phyloP scores from a whole-genome alignment of 2,113 vertebrate species.

The Noturus placidus region DNA sequence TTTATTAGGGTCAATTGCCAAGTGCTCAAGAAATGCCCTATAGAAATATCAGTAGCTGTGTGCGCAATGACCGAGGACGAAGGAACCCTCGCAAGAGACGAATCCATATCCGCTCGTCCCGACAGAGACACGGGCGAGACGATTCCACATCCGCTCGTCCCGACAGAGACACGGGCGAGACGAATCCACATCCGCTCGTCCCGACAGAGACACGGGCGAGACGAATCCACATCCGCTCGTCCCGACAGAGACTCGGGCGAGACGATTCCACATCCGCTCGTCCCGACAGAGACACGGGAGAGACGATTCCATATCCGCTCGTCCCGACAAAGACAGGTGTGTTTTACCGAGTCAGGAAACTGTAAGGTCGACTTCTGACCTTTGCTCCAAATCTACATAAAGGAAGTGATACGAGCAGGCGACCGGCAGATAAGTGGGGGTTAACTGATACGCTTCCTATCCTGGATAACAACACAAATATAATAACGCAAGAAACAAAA shows the following conservation, averaged over 20 bases:
- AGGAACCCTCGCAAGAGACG: background rate
- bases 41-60: background rate
- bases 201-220: background rate
- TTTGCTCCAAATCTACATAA: background rate
- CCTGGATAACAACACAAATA: conserved; percentile 26
- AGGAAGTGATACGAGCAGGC: background rate
- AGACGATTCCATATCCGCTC: too few species aligned
- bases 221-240: conserved; percentile 33
- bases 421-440: conserved; percentile 7
- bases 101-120: conserved; percentile 36
- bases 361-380: background rate
- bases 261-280: conserved; percentile 35
- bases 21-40: conserved; percentile 2
- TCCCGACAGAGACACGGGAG: background rate
- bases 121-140: too few species aligned
- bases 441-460: conserved; percentile 38
- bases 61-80: background rate
- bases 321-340: background rate
- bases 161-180: background rate
- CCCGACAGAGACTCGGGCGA: background rate
- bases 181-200: conserved; percentile 34
- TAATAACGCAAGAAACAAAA: background rate
- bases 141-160: background rate
- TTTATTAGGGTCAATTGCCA: background rate
- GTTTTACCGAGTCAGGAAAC: conserved; percentile 28